Evolutionary conservation across 2,888 invertebrate genomes (phyloP).

Genomic region (Rhamnusium bicolor): DNA sequence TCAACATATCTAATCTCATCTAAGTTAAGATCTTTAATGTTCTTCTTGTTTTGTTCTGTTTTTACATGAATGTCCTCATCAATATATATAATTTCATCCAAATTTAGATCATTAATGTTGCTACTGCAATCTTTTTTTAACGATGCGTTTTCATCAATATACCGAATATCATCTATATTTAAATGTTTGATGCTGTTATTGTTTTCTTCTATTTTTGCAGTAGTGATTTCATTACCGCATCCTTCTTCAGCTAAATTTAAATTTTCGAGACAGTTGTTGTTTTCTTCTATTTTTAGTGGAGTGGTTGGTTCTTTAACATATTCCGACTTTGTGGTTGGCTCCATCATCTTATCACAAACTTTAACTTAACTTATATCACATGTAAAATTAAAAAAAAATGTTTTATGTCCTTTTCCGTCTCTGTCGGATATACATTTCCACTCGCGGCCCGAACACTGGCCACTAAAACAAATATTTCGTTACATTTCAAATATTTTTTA

Average conservation of each 20-base stretch:
- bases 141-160: conserved; percentile 41
- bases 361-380: not conserved
- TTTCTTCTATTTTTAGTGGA: not conserved
- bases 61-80: conserved; percentile 30
- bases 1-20: not conserved
- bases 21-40: not conserved
- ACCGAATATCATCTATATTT: conserved; percentile 38
- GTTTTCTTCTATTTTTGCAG: not conserved
- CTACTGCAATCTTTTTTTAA: not conserved
- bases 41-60: not conserved
- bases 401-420: conserved; percentile 14
- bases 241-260: not conserved
- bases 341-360: conserved; percentile 23
- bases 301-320: not conserved
- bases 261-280: conserved; percentile 4
- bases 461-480: not conserved
- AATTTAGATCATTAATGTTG: conserved; percentile 27
- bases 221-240: not conserved
- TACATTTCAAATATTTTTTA: conserved; percentile 3
- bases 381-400: not conserved
- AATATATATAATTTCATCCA: conserved; percentile 47
- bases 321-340: not conserved
- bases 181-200: not conserved
- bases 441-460: not conserved
- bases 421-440: conserved; percentile 16